These are phyloP conservation scores for Lytechinus pictus DNA, from an alignment of 35 echinoderm and acorn worm species.

Conservation along the genomic window DNA sequence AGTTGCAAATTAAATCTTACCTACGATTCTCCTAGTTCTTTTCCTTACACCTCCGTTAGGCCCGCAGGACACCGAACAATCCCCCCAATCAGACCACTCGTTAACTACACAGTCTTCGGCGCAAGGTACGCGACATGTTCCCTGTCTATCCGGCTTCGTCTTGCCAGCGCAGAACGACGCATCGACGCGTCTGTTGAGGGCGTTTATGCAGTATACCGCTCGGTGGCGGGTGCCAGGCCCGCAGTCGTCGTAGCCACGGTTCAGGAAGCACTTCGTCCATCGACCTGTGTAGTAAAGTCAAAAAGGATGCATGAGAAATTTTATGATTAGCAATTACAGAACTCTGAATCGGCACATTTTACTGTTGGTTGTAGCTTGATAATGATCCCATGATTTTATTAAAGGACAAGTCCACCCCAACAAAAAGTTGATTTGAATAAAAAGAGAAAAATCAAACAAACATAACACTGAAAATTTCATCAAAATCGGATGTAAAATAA, in stretches of 20 bases:
- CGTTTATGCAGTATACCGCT: conserved; percentile 85
- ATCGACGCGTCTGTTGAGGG: conserved; percentile 56
- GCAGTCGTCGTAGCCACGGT: conserved; percentile 62
- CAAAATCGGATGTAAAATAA: too few relatives aligned
- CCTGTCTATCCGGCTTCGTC: conserved; percentile 43
- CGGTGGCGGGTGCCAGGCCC: conserved; percentile 70
- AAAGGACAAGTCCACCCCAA: too few relatives aligned
- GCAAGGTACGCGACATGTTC: conserved; percentile 73
- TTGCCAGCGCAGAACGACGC: conserved; percentile 54
- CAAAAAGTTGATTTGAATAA: too few relatives aligned
- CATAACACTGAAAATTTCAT: too few relatives aligned
- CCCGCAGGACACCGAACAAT: conserved; percentile 84
- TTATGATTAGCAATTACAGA: too few relatives aligned
- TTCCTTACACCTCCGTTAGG: conserved; percentile 78
- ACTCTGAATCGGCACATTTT: too few relatives aligned
- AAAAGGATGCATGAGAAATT: background rate
- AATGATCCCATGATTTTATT: too few relatives aligned
- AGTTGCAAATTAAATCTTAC: conserved; percentile 32
- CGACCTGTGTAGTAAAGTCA: conserved; percentile 50
- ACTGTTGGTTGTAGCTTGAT: too few relatives aligned
- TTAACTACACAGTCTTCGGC: conserved; percentile 86
- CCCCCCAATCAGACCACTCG: conserved; percentile 89
- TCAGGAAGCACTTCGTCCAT: conserved; percentile 79
- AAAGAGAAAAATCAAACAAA: too few relatives aligned
- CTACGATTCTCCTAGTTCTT: conserved; percentile 75